Base-by-base conservation (phyloP, 1,140 invertebrate species). In the Lordiphosa mommai region DNA sequence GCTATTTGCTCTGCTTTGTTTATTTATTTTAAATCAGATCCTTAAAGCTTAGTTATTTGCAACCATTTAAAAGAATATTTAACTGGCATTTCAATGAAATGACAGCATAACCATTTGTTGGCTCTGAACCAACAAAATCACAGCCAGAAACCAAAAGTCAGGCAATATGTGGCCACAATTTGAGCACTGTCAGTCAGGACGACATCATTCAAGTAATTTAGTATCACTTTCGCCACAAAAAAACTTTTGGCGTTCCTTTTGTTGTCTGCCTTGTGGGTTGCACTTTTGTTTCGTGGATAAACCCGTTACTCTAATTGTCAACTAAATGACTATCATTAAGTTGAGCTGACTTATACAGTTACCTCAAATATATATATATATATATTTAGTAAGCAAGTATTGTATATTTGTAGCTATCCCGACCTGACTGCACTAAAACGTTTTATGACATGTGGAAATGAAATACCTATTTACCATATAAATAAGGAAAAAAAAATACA, bases 391-490 rank as follows among this genome's bases (percentile, higher is more conserved):
- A 57, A 27, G 27, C 6, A 29, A 27, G 13, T 50, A 10, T 41
- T 34, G 14, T 27, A 44, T 51, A 37, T 33, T 58, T 32, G 29
- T 40, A 20, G 17, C 16, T 67, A 44, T 67, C 53, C 66, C 58
- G 63, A 40, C 61, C 57, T 56, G 56, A 4, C 53, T 56, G 34
- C 60, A 61, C 74, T 61, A 70, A 61, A 69, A 61, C 55, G 36
- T 44, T 66, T 52, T 74, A 82, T 80, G 53, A 72, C 71, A 82
- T 82, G 72, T 59, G 52, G 57, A 50, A 56, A 40, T 46, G 49
- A 64, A 71, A 80, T 80, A 76, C 59, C 52, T 76, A 67, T 70
- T 80, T 82, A 66, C 65, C 76, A 80, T 74, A 66, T 61, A 58
- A 9, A 61, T 46, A 49, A 41, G 50, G 40, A 37, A 43, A 32